These are phyloP conservation scores for Spea multiplicata DNA, from an alignment of 2,113 vertebrate species.

Conservation along the genomic window DNA sequence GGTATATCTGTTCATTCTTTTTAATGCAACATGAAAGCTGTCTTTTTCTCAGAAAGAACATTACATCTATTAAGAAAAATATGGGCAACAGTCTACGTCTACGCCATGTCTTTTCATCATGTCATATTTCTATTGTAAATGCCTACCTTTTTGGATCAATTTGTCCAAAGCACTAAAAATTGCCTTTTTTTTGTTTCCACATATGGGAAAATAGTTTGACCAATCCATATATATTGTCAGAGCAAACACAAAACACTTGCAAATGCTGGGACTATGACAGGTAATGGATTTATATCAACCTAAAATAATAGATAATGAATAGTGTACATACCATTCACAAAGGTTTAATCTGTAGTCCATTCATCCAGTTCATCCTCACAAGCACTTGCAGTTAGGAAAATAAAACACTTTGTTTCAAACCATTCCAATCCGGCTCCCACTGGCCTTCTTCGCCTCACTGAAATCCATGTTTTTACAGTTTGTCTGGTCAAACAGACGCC, in stretches of 20 bases:
- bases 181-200: slow-evolving; percentile 68
- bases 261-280: background rate
- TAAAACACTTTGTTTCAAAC: too few species aligned
- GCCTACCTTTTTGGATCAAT: slow-evolving; percentile 66
- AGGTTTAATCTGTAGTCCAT: too few species aligned
- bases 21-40: slow-evolving; percentile 10
- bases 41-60: slow-evolving; percentile 2
- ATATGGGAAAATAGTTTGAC: slow-evolving; percentile 62
- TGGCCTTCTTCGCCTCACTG: too few species aligned
- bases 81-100: slow-evolving; percentile 57
- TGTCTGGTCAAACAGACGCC: too few species aligned
- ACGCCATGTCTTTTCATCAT: slow-evolving; percentile 63
- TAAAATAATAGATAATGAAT: too few species aligned
- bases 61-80: slow-evolving; percentile 14
- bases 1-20: slow-evolving; percentile 14
- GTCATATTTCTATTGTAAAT: slow-evolving; percentile 66
- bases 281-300: too few species aligned
- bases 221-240: slow-evolving; percentile 67
- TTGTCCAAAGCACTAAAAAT: slow-evolving; percentile 67
- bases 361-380: too few species aligned
- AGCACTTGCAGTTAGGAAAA: too few species aligned
- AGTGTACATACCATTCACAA: too few species aligned
- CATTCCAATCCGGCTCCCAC: too few species aligned
- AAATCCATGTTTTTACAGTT: too few species aligned
- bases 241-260: background rate